A percentile compares a stretch with the other conserved stretches of the same genome.
These are phyloP conservation scores for Labrus mixtus DNA, from an alignment of 2,113 vertebrate genomes.

Conservation along the genomic window DNA sequence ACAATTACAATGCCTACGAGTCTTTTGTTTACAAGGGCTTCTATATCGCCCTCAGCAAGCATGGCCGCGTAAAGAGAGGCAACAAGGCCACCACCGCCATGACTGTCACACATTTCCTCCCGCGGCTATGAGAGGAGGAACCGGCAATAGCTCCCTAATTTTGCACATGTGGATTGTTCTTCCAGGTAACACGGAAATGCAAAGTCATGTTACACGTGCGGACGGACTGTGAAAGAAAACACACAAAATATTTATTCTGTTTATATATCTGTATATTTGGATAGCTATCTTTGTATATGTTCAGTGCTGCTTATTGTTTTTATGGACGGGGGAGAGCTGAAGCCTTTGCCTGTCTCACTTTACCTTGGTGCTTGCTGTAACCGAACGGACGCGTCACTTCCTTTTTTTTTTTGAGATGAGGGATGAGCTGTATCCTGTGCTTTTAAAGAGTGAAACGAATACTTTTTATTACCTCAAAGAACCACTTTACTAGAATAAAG, in stretches of 20 bases:
- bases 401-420: conserved; percentile 73
- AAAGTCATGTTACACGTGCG: conserved; percentile 63
- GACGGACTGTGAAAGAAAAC: conserved; percentile 72
- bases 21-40: conserved; percentile 89
- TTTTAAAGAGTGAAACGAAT: conserved; percentile 77
- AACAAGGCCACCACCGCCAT: conserved; percentile 91
- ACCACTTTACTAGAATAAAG: conserved; percentile 72
- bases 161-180: conserved; percentile 89
- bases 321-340: conserved; percentile 72
- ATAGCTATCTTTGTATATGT: conserved; percentile 85
- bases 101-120: conserved; percentile 97
- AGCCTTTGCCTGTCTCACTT: conserved; percentile 76
- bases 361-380: conserved; percentile 83
- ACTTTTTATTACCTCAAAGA: conserved; percentile 87
- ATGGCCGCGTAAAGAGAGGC: conserved; percentile 91
- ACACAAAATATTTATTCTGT: conserved; percentile 85
- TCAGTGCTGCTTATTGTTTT: conserved; percentile 84
- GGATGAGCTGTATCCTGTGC: conserved; percentile 70
- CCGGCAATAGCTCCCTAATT: conserved; percentile 79
- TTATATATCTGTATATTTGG: conserved; percentile 87
- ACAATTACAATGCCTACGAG: conserved; percentile 98
- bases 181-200: conserved; percentile 81
- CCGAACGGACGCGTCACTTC: conserved; percentile 77
- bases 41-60: conserved; percentile 94
- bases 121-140: conserved; percentile 88